Evolutionary conservation across 2,113 vertebrate genomes (phyloP).

Genomic region (Hippocampus barbouri): DNA sequence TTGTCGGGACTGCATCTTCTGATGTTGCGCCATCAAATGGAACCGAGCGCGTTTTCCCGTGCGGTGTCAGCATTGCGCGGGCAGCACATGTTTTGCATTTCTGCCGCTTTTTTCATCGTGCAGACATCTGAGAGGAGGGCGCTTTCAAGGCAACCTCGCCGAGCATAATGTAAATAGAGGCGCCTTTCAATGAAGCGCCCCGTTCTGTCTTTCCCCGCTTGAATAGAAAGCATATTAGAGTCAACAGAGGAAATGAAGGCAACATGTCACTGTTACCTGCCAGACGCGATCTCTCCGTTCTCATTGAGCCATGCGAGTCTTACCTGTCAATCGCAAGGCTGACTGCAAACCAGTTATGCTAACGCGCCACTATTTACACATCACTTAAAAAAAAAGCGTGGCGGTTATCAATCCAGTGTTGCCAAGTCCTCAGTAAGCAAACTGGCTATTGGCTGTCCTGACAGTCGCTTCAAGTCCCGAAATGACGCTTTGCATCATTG

Average conservation of each 20-base stretch:
- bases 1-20: constrained; percentile 32
- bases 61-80: constrained; percentile 51
- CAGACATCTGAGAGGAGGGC: constrained; percentile 18
- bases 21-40: constrained; percentile 31
- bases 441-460: no score
- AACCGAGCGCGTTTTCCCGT: constrained; percentile 27
- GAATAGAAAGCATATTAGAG: constrained; percentile 38
- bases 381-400: not conserved
- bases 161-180: constrained; percentile 33
- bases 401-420: not conserved
- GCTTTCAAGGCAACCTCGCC: constrained; percentile 17
- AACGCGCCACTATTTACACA: not conserved
- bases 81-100: constrained; percentile 50
- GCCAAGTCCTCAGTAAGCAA: no score
- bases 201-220: constrained; percentile 29
- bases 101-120: constrained; percentile 14
- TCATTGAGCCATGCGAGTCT: not conserved
- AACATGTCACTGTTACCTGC: constrained; percentile 6
- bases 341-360: not conserved
- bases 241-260: constrained; percentile 13
- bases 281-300: not conserved
- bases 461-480: no score
- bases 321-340: not conserved
- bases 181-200: constrained; percentile 33
- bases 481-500: no score